Conservation (phyloP, 92 coral and sea anemone genomes). For the Micromussa lordhowensis region DNA sequence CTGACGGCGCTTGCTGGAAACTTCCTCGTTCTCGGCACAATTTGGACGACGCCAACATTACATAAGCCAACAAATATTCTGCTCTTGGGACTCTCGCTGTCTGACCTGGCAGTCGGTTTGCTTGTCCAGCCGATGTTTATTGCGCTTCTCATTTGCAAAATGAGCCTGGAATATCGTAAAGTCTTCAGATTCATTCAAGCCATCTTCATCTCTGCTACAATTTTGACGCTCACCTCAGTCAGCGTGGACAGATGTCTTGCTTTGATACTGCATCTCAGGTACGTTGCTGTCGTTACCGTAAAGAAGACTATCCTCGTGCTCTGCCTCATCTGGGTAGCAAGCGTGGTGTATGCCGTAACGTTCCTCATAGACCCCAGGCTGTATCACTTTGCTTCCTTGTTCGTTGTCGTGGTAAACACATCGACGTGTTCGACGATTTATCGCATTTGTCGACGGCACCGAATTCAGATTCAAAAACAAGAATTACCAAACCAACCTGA, state of each 20-base stretch:
- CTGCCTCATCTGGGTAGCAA: not conserved
- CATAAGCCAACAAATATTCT: conserved; percentile 16
- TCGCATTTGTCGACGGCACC: conserved; percentile 23
- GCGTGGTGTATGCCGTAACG: not conserved
- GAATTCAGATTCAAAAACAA: not conserved
- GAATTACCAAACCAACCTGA: not conserved
- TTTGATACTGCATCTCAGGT: not conserved
- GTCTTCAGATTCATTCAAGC: conserved; percentile 10
- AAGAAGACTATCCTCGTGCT: not conserved
- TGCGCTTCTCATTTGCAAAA: not conserved
- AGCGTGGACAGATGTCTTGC: conserved; percentile 12
- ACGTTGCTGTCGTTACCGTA: not conserved
- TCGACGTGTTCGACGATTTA: not conserved
- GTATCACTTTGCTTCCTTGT: not conserved
- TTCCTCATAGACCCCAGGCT: not conserved
- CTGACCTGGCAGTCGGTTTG: conserved; percentile 19
- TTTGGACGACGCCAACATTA: not conserved
- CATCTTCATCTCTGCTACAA: not conserved
- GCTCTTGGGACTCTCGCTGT: conserved; percentile 8
- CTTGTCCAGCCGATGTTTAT: conserved; percentile 7
- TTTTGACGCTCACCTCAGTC: not conserved
- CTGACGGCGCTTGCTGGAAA: not conserved
- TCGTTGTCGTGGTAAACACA: not conserved
- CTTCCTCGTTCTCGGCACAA: not conserved
- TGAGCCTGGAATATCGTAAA: not conserved